Base-by-base conservation (phyloP, 2,797 vertebrate species). In the Astyanax mexicanus region DNA sequence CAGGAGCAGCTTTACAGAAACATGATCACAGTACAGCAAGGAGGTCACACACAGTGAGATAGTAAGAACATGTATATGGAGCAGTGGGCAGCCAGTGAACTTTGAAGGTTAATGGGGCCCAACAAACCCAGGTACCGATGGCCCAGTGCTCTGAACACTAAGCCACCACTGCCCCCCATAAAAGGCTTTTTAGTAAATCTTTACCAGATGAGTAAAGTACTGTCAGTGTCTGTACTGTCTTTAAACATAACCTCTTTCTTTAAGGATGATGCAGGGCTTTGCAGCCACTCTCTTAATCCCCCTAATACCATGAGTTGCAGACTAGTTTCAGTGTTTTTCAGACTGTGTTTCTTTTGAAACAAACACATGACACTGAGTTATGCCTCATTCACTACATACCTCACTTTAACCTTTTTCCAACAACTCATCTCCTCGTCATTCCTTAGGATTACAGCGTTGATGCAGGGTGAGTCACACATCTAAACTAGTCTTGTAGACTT, bases 311-410 rank as follows among this genome's bases (percentile, higher is more conserved):
- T 57, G 23, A 40, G n/a, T 71, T 15, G 37, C 29, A 5, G 29
- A 12, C 38, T 51, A 68, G 65, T 75, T 75, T 75, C 74, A 49
- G 42, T 68, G 61, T 55, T 61, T 29, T 49, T 27, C 52, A 17
- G 10, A 45, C 51, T 29, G 17, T 37, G 58, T 54, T 37, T 38
- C 57, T 9, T 2, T 27, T 79, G 19, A 38, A 29, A 57, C 38
- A 69, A 68, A 23, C n/a, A 6, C 73, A 64, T 32, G 27, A 1
- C 44, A 23, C 35, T 54, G n/a, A 69, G 42, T 47, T 23, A 73
- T 38, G 38, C 13, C 12, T 51, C 47, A 54, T 35, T 55, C 32
- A 29, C 19, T n/a, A 35, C 21, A 38, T 79, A 29, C 13, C 35
- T 15, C 11, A 15, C 2, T 61, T 74, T 25, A 38, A 38, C 37